Conservation (phyloP, 1,140 invertebrate species). For the Hyles euphorbiae region DNA sequence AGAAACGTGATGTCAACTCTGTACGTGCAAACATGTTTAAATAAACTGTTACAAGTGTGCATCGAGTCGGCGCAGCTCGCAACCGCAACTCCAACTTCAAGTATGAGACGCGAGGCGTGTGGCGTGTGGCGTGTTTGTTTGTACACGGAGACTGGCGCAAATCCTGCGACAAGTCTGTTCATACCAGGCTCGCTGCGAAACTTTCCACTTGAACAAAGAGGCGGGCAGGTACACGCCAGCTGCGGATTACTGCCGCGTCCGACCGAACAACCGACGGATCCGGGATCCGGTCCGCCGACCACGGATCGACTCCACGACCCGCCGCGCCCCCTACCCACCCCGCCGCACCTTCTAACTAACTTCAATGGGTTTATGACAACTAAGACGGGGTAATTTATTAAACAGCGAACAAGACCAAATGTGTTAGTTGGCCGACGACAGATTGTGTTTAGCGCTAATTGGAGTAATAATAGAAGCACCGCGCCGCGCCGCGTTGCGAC, state of each 20-base stretch:
- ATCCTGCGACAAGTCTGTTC: slow-evolving; percentile 51
- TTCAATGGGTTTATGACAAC: slow-evolving; percentile 66
- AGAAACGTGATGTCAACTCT: no score
- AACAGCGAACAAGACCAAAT: slow-evolving; percentile 29
- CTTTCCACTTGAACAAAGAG: slow-evolving; percentile 65
- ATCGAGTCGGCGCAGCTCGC: no score
- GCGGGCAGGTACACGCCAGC: slow-evolving; percentile 60
- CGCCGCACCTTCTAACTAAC: slow-evolving; percentile 31
- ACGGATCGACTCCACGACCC: slow-evolving; percentile 4
- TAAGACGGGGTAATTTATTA: slow-evolving; percentile 46
- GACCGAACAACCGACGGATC: slow-evolving; percentile 35
- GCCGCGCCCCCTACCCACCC: slow-evolving; percentile 12
- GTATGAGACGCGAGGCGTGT: no score
- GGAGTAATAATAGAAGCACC: slow-evolving; percentile 22
- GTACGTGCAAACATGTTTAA: no score
- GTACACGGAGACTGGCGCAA: not conserved
- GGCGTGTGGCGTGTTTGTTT: not conserved
- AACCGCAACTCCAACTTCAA: no score
- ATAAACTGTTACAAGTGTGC: no score
- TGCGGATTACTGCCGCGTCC: slow-evolving; percentile 50
- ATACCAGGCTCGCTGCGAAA: slow-evolving; percentile 31
- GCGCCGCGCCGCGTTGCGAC: not conserved
- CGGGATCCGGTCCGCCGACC: slow-evolving; percentile 26
- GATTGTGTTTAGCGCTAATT: slow-evolving; percentile 34
- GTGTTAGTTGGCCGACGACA: slow-evolving; percentile 30